Evolutionary conservation across 37 sponge, comb jelly and placozoan species (phyloP).

Genomic region (Hexactinellida sp.): DNA sequence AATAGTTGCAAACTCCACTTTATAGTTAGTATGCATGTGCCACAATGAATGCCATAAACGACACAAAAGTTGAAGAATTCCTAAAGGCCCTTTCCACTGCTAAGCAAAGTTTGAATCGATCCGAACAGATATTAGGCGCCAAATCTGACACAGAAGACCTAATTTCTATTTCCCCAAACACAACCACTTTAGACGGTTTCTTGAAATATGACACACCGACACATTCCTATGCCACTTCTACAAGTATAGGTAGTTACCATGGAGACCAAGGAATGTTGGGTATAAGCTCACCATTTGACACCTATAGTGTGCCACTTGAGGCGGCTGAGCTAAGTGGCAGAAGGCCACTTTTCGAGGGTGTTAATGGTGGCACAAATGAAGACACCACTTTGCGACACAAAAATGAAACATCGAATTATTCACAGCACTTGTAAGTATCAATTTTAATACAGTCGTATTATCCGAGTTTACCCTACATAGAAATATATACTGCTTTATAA

Average conservation of each 20-base stretch:
- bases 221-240: not conserved
- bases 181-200: not conserved
- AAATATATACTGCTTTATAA: no score
- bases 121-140: not conserved
- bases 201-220: slow-evolving; percentile 11
- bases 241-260: not conserved
- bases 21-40: no score
- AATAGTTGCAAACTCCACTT: no score
- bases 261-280: not conserved
- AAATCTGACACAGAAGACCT: not conserved
- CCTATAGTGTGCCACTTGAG: not conserved
- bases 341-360: not conserved
- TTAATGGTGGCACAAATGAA: not conserved
- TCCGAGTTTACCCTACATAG: no score
- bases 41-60: not conserved
- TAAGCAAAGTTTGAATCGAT: slow-evolving; percentile 14
- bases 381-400: not conserved
- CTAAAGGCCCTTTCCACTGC: slow-evolving; percentile 17
- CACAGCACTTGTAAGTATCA: not conserved
- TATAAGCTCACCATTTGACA: not conserved
- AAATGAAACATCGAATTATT: not conserved
- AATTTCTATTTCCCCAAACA: not conserved
- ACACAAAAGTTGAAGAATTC: slow-evolving; percentile 18
- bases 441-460: not conserved
- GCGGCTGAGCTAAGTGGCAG: not conserved